phyloP scores from a whole-genome alignment of 2,113 vertebrate genomes.

The Perca flavescens region DNA sequence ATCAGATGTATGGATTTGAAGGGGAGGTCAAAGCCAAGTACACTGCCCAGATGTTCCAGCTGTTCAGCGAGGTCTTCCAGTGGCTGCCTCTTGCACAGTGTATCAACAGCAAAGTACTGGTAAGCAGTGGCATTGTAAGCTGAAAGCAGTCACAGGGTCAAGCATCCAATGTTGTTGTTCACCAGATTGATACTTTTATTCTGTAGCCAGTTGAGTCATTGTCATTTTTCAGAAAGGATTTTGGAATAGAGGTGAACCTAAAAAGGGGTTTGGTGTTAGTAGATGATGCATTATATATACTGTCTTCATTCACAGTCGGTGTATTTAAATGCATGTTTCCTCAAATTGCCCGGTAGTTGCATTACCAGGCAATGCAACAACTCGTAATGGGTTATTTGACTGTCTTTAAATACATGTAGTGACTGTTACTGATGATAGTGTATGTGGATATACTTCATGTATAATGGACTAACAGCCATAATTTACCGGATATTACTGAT shows the following conservation, averaged over 20 bases:
- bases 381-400: no score
- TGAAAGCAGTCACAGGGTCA: no score
- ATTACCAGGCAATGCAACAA: no score
- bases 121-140: constrained; percentile 63
- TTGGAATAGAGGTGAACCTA: not conserved
- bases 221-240: not conserved
- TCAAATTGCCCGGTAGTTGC: no score
- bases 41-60: constrained; percentile 95
- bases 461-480: not conserved
- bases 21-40: constrained; percentile 97
- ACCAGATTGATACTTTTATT: not conserved
- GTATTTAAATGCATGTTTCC: no score
- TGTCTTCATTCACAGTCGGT: no score
- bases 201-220: not conserved
- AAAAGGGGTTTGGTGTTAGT: not conserved
- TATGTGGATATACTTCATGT: not conserved
- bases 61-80: constrained; percentile 97
- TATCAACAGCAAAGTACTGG: constrained; percentile 94
- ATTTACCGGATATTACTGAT: no score
- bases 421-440: not conserved
- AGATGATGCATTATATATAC: no score
- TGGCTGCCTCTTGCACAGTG: constrained; percentile 95
- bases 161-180: not conserved
- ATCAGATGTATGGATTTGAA: constrained; percentile 98
- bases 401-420: not conserved